Conservation (phyloP, 2,888 invertebrate genomes). For the Sesia apiformis region DNA sequence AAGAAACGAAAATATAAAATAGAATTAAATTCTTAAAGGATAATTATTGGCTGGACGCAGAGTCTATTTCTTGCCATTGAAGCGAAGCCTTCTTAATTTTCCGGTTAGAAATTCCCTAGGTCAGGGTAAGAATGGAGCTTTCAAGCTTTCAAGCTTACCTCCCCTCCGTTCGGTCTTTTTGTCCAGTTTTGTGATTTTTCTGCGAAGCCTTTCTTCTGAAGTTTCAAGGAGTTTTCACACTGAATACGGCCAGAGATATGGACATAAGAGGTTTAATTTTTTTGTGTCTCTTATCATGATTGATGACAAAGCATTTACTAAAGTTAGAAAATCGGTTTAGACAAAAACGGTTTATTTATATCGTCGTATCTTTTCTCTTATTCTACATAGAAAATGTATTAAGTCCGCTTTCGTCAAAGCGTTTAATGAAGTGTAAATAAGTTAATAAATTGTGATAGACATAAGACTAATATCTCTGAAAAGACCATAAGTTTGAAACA, state of each 20-base stretch:
- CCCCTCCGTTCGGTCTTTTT: neutral
- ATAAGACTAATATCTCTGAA: no score
- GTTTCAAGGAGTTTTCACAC: neutral
- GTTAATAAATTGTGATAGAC: no score
- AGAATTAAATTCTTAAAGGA: neutral
- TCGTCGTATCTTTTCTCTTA: no score
- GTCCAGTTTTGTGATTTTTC: neutral
- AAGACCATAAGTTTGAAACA: no score
- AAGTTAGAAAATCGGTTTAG: no score
- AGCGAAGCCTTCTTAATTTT: neutral
- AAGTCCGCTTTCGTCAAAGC: no score
- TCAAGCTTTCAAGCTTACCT: neutral
- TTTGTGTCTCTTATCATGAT: no score
- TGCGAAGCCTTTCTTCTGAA: neutral
- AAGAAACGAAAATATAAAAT: neutral
- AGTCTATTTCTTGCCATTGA: neutral
- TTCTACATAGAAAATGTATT: no score
- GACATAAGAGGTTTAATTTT: neutral
- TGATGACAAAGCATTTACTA: no score
- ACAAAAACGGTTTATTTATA: no score
- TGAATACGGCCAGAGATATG: neutral
- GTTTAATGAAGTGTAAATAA: no score
- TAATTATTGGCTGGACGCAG: neutral
- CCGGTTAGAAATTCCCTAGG: neutral
- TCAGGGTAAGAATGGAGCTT: neutral